phyloP scores from a whole-genome alignment of 2,888 invertebrate genomes.

The Harmothoe impar region DNA sequence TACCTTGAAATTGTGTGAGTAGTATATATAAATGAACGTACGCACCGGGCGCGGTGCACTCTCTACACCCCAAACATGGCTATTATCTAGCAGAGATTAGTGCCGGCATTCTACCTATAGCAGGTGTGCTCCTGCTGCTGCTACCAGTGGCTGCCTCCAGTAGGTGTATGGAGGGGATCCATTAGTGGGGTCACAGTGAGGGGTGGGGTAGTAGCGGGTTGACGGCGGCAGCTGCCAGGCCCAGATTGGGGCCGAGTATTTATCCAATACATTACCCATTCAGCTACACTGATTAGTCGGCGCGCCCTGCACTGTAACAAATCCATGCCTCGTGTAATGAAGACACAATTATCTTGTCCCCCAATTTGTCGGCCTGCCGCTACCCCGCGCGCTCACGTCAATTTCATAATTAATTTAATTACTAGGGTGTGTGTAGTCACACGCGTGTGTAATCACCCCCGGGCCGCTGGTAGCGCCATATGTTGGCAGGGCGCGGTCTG shows the following conservation, averaged over 20 bases:
- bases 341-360: constrained; percentile 61
- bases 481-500: constrained; percentile 1
- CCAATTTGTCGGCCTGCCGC: constrained; percentile 36
- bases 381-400: constrained; percentile 16
- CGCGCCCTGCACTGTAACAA: constrained; percentile 43
- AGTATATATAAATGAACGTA: constrained; percentile 21
- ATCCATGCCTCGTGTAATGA: constrained; percentile 59
- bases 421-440: constrained; percentile 14
- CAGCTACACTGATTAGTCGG: constrained; percentile 44
- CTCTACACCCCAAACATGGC: background rate
- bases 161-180: background rate
- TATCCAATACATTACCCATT: constrained; percentile 63
- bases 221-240: constrained; percentile 29
- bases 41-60: background rate
- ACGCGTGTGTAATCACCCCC: constrained; percentile 25
- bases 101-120: background rate
- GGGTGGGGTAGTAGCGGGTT: background rate
- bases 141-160: background rate
- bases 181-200: background rate
- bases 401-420: constrained; percentile 61
- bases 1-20: background rate
- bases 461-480: constrained; percentile 27
- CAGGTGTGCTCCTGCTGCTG: background rate
- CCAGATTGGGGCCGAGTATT: constrained; percentile 49
- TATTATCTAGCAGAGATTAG: background rate